Base-by-base conservation (phyloP, 2,888 invertebrate genomes). In the Lomographa bimaculata region DNA sequence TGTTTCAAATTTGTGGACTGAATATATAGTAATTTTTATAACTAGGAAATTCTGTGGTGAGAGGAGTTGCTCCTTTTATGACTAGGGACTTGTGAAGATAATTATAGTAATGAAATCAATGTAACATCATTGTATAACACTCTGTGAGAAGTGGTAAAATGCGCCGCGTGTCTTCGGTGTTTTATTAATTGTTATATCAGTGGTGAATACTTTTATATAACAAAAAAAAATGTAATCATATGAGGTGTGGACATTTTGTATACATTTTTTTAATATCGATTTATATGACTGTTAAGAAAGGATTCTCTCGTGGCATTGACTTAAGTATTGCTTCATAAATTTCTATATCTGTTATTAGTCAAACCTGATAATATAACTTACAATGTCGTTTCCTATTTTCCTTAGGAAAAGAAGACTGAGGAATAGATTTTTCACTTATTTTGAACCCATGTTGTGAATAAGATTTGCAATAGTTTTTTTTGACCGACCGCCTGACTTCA, bases 1-100 rank as follows among this genome's bases (percentile, higher is more conserved):
- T 77, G 71, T 86, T 87, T 85, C 79, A 87, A 89, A 87, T 86
- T 87, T 75, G 85, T 87, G 89, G 84, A 89, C 87, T 83, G 72
- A 85, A 75, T 35, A 77, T 81, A 82, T 79, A 77, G 84, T 85
- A 85, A 86, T 87, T 85, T 79, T 84, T 83, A 84, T 82, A 83
- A 76, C 81, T 81, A 84, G 81, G 70, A 82, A 86, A 82, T 79
- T 86, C 83, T 87, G 85, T 89, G 87, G 84, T 78, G 86, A 80
- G 86, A 85, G 85, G 86, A 80, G 84, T 86, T 84, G 69, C 79
- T 86, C 84, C 83, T 79, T 32, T 78, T 73, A 47, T 66, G 62
- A 72, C 67, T 69, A 75, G 71, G 72, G 75, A 84, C 76, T 79
- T 78, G 79, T 82, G 80, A 73, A 71, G 71, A 64, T 62, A 61